Evolutionary conservation across 2,113 vertebrate genomes (phyloP), one percentile per base, ranked within the genome.

Genomic region (Sardina pilchardus): DNA sequence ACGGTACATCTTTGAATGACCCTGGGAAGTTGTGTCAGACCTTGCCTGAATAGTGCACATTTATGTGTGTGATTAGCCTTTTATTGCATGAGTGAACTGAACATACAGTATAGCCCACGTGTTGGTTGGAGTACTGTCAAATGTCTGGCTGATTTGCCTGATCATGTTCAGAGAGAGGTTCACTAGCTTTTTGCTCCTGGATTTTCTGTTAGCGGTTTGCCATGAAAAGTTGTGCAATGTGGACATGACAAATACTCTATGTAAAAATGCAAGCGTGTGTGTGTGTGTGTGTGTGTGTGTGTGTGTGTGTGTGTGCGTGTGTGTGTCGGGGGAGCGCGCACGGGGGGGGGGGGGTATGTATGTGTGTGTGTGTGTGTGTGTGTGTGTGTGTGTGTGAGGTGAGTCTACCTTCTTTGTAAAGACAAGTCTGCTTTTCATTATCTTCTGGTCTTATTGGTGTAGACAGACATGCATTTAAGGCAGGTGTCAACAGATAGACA

Each of bases 341-440:
- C n/a, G n/a, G n/a, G n/a, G n/a, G n/a, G n/a, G n/a, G n/a, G n/a
- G n/a, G n/a, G 2, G 30, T 67, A 17, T 47, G 50, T 43, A 36
- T 84, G 50, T 71, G 34, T 84, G 53, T 71, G 43, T 71, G 83
- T 84, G 83, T 84, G 14, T 26, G 59, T 71, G 56, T 34, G 82
- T 24, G 63, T 45, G n/a, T 26, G 21, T 84, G 83, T 75, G 6
- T 84, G 59, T 71, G 42, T 63, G 83, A 3, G 39, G 39, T 9
- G 42, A 36, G 47, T n/a, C 17, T 44, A 30, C 44, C 6, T 81
- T 24, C 56, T 16, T 53, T 21, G 2, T 84, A 26, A 71, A 71
- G 63, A 8, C 9, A 71, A 71, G 7, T 30, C 63, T 71, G n/a
- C n/a, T 10, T 71, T 26, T 71, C 24, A 19, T 63, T 2, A 63